Evolutionary conservation across 2,113 vertebrate species (phyloP), one percentile per base, ranked within the genome.

Genomic region (Nesogale talazaci): DNA sequence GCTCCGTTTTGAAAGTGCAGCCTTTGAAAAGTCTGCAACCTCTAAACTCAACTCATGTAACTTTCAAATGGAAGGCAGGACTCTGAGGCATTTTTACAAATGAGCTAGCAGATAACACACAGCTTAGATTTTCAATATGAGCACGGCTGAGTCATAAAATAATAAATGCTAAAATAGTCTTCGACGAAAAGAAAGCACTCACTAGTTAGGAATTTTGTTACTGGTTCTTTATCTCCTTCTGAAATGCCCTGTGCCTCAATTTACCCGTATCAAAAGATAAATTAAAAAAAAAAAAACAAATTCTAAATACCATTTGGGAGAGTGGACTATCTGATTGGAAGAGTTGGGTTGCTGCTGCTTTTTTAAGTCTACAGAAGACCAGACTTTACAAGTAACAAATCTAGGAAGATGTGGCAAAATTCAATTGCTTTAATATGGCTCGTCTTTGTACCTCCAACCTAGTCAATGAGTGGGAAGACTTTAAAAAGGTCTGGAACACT

Each of bases 301-400:
- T 84, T 81, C 34, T 15, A 76, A 6, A n/a, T 56, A 57, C 78
- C 36, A 85, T 36, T 86, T 93, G 31, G 61, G 92, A 95, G 67
- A 59, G 52, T 94, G n/a, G 96, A 94, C 38, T 16, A 92, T 14
- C 83, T 90, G 36, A 29, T 1, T 86, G 15, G 90, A 90, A 42
- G 42, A 42, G 20, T 89, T 46, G 10, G 4, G 10, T 52, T 52
- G 46, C 1, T 52, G 5, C 2, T 52, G 4, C 5, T 52, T 52
- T 52, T 14, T 92, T 81, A 86, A 77, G n/a, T 83, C 42, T 23
- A 8, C 20, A 4, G 42, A 85, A 19, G 9, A 27, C 4, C 70
- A 74, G 93, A 93, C 85, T 83, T 93, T 40, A 90, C 31, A 93
- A 40, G 79, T 34, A 86, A 95, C 59, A 92, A 92, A 94, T 81